Conservation (phyloP, 2,113 vertebrate genomes). For the Ifrita kowaldi region DNA sequence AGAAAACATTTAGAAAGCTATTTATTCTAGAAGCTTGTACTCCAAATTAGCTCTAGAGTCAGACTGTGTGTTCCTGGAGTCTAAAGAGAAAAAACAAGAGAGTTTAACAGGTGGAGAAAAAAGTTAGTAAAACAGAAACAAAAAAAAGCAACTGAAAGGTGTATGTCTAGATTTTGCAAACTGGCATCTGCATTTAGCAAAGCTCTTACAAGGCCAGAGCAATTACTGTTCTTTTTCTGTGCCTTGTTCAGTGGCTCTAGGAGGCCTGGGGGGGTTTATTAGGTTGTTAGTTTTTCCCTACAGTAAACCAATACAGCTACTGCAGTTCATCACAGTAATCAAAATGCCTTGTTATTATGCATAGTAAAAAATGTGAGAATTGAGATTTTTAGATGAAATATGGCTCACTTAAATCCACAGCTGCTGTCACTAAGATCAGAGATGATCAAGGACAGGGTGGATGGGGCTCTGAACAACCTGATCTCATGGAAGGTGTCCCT, state of each 20-base stretch:
- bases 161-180: neutral
- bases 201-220: neutral
- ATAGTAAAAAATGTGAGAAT: neutral
- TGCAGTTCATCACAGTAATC: neutral
- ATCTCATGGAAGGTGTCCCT: neutral
- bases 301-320: neutral
- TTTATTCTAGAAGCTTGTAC: neutral
- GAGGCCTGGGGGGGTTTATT: neutral
- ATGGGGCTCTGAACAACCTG: neutral
- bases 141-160: neutral
- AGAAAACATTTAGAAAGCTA: neutral
- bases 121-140: neutral
- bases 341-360: neutral
- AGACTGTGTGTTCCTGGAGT: neutral
- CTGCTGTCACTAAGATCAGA: neutral
- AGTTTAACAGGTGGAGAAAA: rapidly evolving
- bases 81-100: neutral
- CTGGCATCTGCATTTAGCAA: neutral
- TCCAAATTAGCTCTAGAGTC: neutral
- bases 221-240: neutral
- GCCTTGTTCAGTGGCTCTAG: neutral
- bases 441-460: neutral
- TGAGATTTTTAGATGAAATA: neutral
- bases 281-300: neutral
- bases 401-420: neutral